Conservation (phyloP, 2,888 invertebrate genomes). For the Hetaerina titia region DNA sequence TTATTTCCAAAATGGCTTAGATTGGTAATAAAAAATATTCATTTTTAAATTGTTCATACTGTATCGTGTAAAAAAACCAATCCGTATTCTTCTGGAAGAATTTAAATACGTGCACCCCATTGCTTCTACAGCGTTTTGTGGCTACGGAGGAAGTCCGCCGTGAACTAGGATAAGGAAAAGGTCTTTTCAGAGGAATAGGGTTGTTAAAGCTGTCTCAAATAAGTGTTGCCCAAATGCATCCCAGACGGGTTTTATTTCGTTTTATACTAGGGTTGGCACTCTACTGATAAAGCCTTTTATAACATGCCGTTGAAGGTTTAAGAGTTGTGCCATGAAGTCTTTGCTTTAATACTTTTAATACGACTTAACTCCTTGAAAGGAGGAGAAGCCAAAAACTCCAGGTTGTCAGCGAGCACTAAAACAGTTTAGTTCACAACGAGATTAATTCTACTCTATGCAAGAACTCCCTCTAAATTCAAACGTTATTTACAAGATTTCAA, state of each 20-base stretch:
- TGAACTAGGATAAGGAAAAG: neutral
- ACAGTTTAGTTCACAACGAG: neutral
- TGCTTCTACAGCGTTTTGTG: neutral
- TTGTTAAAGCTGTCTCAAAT: neutral
- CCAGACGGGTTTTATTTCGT: slow-evolving; percentile 7
- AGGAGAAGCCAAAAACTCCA: neutral
- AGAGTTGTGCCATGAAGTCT: neutral
- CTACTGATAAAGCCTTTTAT: neutral
- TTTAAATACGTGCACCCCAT: neutral
- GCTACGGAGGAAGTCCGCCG: neutral
- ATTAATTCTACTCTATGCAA: neutral
- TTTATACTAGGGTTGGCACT: neutral
- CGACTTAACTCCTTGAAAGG: neutral
- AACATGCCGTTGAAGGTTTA: neutral
- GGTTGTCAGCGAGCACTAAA: neutral
- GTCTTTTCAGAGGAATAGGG: neutral
- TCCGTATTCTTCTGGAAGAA: neutral
- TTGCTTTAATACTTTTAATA: neutral
- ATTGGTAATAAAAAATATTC: too few relatives aligned
- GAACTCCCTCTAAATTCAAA: too few relatives aligned
- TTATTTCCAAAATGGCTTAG: too few relatives aligned
- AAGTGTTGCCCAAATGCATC: neutral
- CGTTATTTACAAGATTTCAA: too few relatives aligned
- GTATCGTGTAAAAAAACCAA: neutral
- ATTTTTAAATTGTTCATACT: too few relatives aligned